Percentiles rank a stretch among this genome's conserved stretches.
phyloP scores from a whole-genome alignment of 1,140 invertebrate genomes.

The Galleria mellonella region DNA sequence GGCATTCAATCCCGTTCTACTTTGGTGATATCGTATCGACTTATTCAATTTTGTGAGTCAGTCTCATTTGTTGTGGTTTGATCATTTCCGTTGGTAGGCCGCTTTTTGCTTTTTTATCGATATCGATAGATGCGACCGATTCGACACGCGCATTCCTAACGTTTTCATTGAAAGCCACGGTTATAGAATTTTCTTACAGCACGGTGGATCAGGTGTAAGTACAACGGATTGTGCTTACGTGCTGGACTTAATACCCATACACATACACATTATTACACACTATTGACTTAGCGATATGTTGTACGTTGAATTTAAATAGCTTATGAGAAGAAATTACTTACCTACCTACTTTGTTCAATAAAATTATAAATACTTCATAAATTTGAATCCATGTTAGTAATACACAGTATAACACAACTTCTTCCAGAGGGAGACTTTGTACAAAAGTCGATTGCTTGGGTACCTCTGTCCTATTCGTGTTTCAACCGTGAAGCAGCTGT shows the following conservation, averaged over 20 bases:
- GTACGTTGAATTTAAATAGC: no score
- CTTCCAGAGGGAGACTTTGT: no score
- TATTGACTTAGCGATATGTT: no score
- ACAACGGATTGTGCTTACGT: neutral
- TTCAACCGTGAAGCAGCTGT: no score
- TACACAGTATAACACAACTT: no score
- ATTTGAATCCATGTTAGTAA: no score
- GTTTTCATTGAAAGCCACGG: conserved; percentile 20
- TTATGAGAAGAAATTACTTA: no score
- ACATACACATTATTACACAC: no score
- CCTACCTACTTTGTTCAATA: neutral
- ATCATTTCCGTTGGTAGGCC: conserved; percentile 50
- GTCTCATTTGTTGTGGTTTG: conserved; percentile 43
- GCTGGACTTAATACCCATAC: no score
- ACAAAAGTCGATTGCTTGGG: no score
- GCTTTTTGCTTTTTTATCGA: conserved; percentile 35
- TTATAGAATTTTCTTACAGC: conserved; percentile 23
- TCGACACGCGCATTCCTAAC: conserved; percentile 55
- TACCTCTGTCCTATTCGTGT: no score
- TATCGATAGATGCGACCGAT: conserved; percentile 46
- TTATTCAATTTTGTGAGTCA: conserved; percentile 63
- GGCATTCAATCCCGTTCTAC: conserved; percentile 52
- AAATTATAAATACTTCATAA: no score
- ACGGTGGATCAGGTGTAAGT: conserved; percentile 17
- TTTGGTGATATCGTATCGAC: conserved; percentile 61